Base-by-base conservation (phyloP, 2,113 vertebrate species). In the Onychostoma macrolepis region DNA sequence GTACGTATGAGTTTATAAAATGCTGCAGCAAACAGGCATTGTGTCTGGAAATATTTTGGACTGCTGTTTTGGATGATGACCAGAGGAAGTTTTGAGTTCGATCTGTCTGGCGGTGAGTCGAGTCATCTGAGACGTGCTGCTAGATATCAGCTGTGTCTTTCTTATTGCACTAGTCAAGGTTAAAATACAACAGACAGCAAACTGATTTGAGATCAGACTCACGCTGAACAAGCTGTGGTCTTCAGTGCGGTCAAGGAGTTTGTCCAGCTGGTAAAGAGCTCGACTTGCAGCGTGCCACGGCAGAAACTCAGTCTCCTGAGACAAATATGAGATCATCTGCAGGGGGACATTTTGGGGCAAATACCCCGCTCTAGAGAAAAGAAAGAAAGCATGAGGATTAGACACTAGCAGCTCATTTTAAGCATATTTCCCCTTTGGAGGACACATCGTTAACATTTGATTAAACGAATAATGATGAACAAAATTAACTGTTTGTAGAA, bases 211-310 rank as follows among this genome's bases (percentile, higher is more conserved):
- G 43, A 48, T 69, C 15, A 84, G 74, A 74, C 71, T 76, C 67
- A 87, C 43, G 36, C 97, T 98, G 94, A 99, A 99, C 93, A 99
- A 93, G 89, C 95, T 97, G 96, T 99, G 99, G 91, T 95, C 97
- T 82, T 99, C 97, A 11, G 97, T 97, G 90, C 97, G 97, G 93
- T 99, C 98, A 95, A 99, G 92, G 89, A 99, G 96, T 93, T 98
- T 99, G 94, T 99, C 98, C 81, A 99, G 94, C 92, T 98, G 97
- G 95, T 99, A 99, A 86, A 99, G 96, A 67, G 96, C 95, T 75
- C 96, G 91, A 92, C 97, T 99, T 94, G 97, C 97, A 71, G 98
- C 95, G 6, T 99, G 97, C 98, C 98, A 99, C 61, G 98, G 98
- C 88, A 99, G 96, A 93, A 99, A 99, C 95, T 98, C 96, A 86